Evolutionary conservation across 2,888 invertebrate genomes (phyloP).

Genomic region (Dynastes hyllus): DNA sequence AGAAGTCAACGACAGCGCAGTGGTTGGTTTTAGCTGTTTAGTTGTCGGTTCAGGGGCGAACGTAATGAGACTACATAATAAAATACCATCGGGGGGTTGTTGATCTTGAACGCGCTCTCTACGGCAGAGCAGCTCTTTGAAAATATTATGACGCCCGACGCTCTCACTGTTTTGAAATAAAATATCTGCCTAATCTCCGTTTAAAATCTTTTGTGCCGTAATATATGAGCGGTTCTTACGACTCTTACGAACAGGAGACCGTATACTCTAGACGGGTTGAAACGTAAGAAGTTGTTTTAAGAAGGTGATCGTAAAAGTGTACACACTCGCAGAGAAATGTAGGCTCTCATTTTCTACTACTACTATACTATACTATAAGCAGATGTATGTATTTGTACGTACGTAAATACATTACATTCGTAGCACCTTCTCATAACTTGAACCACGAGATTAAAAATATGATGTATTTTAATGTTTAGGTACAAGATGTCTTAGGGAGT

Average conservation of each 20-base stretch:
- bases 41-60: constrained; percentile 41
- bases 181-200: constrained; percentile 50
- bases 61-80: constrained; percentile 51
- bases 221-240: constrained; percentile 48
- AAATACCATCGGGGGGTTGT: constrained; percentile 49
- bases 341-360: constrained; percentile 8
- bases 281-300: constrained; percentile 29
- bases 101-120: constrained; percentile 45
- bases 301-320: constrained; percentile 38
- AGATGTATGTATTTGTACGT: not conserved
- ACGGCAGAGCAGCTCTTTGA: constrained; percentile 34
- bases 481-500: no score
- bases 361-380: not conserved
- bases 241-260: constrained; percentile 9
- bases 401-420: not conserved
- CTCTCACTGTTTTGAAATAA: constrained; percentile 48
- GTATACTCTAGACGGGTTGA: constrained; percentile 32
- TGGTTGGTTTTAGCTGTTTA: constrained; percentile 37
- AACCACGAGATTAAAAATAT: no score
- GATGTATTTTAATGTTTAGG: no score
- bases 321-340: constrained; percentile 22
- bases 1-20: constrained; percentile 10
- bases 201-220: constrained; percentile 49
- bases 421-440: no score
- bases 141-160: constrained; percentile 49